A percentile compares a stretch with the other conserved stretches of the same genome.
phyloP scores from a whole-genome alignment of 2,888 invertebrate species.

The Bruchidius siliquastri region DNA sequence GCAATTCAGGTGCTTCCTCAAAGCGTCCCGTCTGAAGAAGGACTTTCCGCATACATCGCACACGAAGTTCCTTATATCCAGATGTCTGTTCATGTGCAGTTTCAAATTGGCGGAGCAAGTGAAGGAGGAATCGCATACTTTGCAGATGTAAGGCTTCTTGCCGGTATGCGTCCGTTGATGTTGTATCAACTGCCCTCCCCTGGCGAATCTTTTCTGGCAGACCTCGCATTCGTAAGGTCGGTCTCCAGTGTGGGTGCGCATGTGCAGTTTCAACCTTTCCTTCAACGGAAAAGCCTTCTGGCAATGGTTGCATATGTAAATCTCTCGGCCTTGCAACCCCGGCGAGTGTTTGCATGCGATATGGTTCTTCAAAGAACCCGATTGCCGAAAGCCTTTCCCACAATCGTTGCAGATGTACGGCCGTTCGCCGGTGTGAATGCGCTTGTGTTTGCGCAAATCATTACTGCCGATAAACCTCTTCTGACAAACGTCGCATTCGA shows the following conservation, averaged over 20 bases:
- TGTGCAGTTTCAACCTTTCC: constrained; percentile 68
- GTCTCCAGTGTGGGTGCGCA: constrained; percentile 67
- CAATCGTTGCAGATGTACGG: constrained; percentile 62
- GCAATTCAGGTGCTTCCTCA: constrained; percentile 72
- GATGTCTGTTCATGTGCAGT: constrained; percentile 64
- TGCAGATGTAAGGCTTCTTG: constrained; percentile 67
- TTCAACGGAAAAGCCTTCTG: constrained; percentile 71
- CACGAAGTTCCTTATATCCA: constrained; percentile 69
- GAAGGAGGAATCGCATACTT: constrained; percentile 67
- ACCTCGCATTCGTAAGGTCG: constrained; percentile 61
- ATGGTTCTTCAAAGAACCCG: constrained; percentile 62
- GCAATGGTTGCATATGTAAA: constrained; percentile 69
- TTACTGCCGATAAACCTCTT: constrained; percentile 61
- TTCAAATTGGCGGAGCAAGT: constrained; percentile 61
- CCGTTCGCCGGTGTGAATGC: constrained; percentile 61
- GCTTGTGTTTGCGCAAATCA: constrained; percentile 63
- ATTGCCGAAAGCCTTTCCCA: constrained; percentile 59
- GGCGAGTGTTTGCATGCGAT: constrained; percentile 53
- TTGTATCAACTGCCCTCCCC: constrained; percentile 70
- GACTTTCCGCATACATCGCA: constrained; percentile 78
- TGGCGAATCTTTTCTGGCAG: constrained; percentile 63
- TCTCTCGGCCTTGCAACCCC: constrained; percentile 41
- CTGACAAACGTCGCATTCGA: constrained; percentile 59
- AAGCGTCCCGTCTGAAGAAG: constrained; percentile 68
- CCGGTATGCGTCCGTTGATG: constrained; percentile 73